Percentiles rank a stretch among this genome's conserved stretches.
Conservation (phyloP, 64 coral and sea anemone genomes). For the Stylophora pistillata region DNA sequence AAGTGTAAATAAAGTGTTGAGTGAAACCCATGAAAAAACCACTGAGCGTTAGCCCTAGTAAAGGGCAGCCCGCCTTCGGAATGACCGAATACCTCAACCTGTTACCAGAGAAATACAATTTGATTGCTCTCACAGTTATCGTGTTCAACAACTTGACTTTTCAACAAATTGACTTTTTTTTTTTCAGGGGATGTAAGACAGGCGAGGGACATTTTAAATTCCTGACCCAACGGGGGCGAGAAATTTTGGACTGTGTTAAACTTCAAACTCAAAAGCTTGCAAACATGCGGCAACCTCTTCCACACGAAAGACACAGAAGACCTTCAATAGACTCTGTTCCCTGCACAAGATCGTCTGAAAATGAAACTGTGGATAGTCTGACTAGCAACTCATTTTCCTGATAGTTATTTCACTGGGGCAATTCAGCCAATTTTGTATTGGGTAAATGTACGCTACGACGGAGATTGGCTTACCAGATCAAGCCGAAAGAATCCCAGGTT, state of each 20-base stretch:
- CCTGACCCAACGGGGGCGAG: constrained; percentile 79
- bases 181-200: constrained; percentile 77
- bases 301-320: constrained; percentile 39
- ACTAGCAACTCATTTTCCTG: constrained; percentile 67
- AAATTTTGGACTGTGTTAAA: constrained; percentile 91
- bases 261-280: constrained; percentile 87
- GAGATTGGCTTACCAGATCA: too few relatives aligned
- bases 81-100: too few relatives aligned
- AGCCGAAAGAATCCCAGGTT: too few relatives aligned
- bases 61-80: too few relatives aligned
- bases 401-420: neutral
- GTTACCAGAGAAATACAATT: too few relatives aligned
- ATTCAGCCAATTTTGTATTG: neutral
- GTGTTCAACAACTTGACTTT: neutral
- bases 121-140: too few relatives aligned
- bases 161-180: neutral
- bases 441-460: too few relatives aligned
- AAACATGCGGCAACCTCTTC: constrained; percentile 31
- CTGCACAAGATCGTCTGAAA: constrained; percentile 81
- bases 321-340: constrained; percentile 81
- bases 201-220: constrained; percentile 84
- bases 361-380: constrained; percentile 84
- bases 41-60: too few relatives aligned
- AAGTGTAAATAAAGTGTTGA: too few relatives aligned
- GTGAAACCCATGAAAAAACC: too few relatives aligned